These are phyloP conservation scores for Maccullochella peelii DNA, from an alignment of 2,113 vertebrate species.

Conservation along the genomic window DNA sequence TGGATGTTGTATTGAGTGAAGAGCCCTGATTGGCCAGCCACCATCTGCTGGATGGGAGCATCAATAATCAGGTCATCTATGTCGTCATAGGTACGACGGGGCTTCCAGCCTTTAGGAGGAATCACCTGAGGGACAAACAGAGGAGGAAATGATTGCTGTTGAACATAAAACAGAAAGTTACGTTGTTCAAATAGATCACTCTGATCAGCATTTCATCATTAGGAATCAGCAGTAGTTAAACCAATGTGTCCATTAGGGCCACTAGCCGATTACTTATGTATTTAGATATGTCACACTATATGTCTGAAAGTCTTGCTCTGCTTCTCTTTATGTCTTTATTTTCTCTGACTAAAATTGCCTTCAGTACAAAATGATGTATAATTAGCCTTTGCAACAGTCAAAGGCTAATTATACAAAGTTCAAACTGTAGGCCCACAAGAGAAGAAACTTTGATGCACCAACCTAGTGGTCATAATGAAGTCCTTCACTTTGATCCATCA, in stretches of 20 bases:
- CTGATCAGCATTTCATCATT: not conserved
- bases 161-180: not conserved
- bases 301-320: not conserved
- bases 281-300: not conserved
- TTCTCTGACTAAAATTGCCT: not conserved
- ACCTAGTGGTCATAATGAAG: not conserved
- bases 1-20: conserved; percentile 99
- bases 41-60: conserved; percentile 97
- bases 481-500: not conserved
- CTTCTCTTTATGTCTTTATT: not conserved
- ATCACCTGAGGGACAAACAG: conserved; percentile 85
- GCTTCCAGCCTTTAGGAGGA: conserved; percentile 96
- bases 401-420: too few relatives aligned
- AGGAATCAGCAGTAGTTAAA: not conserved
- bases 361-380: not conserved
- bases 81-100: conserved; percentile 92
- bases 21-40: conserved; percentile 96
- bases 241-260: not conserved
- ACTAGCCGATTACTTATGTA: not conserved
- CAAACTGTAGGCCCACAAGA: not conserved
- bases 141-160: not conserved
- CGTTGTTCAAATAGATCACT: not conserved
- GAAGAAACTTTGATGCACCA: not conserved
- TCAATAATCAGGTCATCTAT: conserved; percentile 95
- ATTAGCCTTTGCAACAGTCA: not conserved